Base-by-base conservation (phyloP, 2,888 invertebrate species). In the Carpatolechia fugitivella region DNA sequence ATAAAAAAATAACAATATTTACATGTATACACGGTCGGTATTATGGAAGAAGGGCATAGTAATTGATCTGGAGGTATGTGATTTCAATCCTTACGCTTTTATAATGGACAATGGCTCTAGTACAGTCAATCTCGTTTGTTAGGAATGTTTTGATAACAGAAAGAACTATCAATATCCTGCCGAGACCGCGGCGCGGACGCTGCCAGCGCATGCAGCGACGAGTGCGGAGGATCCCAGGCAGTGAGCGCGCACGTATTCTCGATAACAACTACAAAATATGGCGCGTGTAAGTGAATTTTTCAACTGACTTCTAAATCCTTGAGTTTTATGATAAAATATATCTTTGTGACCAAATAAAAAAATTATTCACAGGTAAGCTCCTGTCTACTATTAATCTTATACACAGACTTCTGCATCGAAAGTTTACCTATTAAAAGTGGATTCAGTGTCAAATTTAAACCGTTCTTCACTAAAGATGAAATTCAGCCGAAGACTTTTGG, bases 371-470 rank as follows among this genome's bases (percentile, higher is more conserved):
- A 80, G 79, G 56, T 60, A 20, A 56, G 73, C 18, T 59, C 66
- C 40, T 52, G 55, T 24, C 49, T 74, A 29, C 47, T 73, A 16
- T 55, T 70, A 46, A 50, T 74, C 30, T 60, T 58, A 33, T 60
- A 64, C 38, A 60, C 65, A 33, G 57, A 66, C 41, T 59, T 60
- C 55, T 36, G 63, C 10, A 66, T 65, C 33, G 59, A 69, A 56
- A 62, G 77, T 56, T 64, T 69, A 14, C 80, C 85, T 1, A 76
- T 82, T 59, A 75, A 77, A 40, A 80, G 80, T 60, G 80, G 80
- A 44, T 75, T 80, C 51, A 74, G 70, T 52, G 55, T 81, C 2
- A 81, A 78, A 57, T 76, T 80, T 20, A 80, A 71, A 56, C 74
- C 80, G 0, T 52, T 68, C 40, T 65, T 70, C 3, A 18, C 58